A percentile compares a stretch with the other conserved stretches of the same genome.
These are phyloP conservation scores for Aegotheles bennettii DNA, from an alignment of 2,113 vertebrate species.

Conservation along the genomic window DNA sequence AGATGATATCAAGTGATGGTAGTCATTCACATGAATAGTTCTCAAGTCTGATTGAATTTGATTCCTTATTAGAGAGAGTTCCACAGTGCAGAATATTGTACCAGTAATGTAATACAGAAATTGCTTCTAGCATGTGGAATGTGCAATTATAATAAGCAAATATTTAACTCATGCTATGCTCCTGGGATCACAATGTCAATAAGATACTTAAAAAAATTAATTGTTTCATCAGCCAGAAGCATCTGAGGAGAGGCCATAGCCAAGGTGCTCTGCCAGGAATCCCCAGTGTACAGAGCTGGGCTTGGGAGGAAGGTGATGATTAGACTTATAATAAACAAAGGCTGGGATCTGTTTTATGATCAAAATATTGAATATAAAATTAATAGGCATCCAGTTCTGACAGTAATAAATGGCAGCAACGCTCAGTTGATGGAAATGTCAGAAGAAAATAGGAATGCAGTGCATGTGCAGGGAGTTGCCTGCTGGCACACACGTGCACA, in stretches of 20 bases:
- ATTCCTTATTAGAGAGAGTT: slow-evolving; percentile 23
- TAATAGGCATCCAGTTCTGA: neutral
- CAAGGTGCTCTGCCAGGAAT: neutral
- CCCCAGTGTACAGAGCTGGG: neutral
- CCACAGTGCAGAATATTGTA: neutral
- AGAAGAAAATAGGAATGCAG: neutral
- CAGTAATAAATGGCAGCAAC: neutral
- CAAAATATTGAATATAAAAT: neutral
- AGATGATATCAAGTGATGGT: neutral
- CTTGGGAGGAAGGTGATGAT: neutral
- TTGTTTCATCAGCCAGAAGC: neutral
- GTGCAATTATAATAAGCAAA: slow-evolving; percentile 15
- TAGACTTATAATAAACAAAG: neutral
- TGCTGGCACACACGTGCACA: neutral
- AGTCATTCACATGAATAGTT: slow-evolving; percentile 26
- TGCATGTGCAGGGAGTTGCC: neutral
- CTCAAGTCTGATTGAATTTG: slow-evolving; percentile 28
- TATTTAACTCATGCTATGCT: neutral
- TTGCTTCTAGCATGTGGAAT: slow-evolving; percentile 24
- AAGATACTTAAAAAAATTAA: neutral
- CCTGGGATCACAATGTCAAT: neutral
- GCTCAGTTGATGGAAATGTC: neutral
- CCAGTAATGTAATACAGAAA: neutral
- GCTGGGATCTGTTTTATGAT: neutral
- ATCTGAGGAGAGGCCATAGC: neutral